Evolutionary conservation across 2,888 invertebrate genomes (phyloP).

Genomic region (Hirtodrosophila histrioides): DNA sequence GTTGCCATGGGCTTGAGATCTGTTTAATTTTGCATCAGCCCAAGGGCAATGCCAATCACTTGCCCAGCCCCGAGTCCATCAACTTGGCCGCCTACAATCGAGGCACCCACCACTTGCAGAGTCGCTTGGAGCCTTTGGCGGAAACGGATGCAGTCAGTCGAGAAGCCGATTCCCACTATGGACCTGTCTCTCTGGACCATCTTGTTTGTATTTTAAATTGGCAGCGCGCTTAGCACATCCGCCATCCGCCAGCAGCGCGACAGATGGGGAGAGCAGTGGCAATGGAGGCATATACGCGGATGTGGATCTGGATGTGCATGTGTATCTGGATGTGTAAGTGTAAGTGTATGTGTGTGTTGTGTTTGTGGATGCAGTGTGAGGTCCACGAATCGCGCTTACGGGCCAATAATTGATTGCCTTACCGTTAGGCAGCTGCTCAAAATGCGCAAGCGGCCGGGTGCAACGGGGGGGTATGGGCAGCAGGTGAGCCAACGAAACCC

Average conservation of each 20-base stretch:
- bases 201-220: constrained; percentile 79
- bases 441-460: constrained; percentile 64
- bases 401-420: constrained; percentile 80
- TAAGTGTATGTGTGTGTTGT: constrained; percentile 4
- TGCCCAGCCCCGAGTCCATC: neutral
- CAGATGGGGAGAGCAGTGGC: constrained; percentile 6
- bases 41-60: constrained; percentile 64
- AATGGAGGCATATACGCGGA: neutral
- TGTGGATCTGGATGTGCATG: too few relatives aligned
- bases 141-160: constrained; percentile 76
- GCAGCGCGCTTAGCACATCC: constrained; percentile 80
- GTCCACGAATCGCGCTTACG: constrained; percentile 47
- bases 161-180: constrained; percentile 41
- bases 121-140: constrained; percentile 34
- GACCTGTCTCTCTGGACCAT: constrained; percentile 52
- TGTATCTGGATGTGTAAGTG: constrained; percentile 20
- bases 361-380: constrained; percentile 34
- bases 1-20: constrained; percentile 42
- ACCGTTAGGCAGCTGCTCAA: constrained; percentile 76
- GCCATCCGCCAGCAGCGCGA: constrained; percentile 68
- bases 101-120: constrained; percentile 4
- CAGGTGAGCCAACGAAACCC: constrained; percentile 32
- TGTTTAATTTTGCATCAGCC: constrained; percentile 55
- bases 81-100: constrained; percentile 16
- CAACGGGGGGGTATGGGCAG: constrained; percentile 25